Percentiles rank a stretch among this genome's conserved stretches.
Evolutionary conservation across 2,113 vertebrate species (phyloP).

Genomic region (Calidris pugnax): DNA sequence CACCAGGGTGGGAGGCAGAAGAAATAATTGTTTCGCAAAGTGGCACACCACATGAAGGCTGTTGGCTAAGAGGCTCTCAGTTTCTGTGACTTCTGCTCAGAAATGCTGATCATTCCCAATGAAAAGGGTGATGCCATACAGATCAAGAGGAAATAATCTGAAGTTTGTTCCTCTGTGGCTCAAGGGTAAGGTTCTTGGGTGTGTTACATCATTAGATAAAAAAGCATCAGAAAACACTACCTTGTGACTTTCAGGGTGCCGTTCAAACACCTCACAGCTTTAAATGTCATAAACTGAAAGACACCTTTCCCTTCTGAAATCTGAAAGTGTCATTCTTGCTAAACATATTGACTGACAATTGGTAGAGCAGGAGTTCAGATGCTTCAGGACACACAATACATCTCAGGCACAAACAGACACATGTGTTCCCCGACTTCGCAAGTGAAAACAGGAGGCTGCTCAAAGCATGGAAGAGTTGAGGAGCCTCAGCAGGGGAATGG

Average conservation of each 20-base stretch:
- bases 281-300: background rate
- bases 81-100: background rate
- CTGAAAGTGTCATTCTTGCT: background rate
- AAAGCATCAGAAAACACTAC: background rate
- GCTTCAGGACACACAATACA: no score
- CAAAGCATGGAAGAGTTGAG: background rate
- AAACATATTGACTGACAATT: background rate
- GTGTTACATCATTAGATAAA: background rate
- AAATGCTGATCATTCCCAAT: background rate
- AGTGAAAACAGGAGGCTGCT: background rate
- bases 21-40: background rate
- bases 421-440: accelerated
- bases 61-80: accelerated
- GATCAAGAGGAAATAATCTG: background rate
- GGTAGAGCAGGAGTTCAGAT: background rate
- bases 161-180: background rate
- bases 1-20: accelerated
- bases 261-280: background rate
- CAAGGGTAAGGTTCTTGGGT: background rate
- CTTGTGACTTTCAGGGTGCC: background rate
- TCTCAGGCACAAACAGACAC: background rate
- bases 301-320: background rate
- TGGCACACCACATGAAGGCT: background rate
- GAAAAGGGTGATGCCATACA: background rate
- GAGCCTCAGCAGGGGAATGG: accelerated